Percentiles rank a stretch among this genome's conserved stretches.
phyloP scores from a whole-genome alignment of 2,888 invertebrate species.

The Drosophila meridiana region DNA sequence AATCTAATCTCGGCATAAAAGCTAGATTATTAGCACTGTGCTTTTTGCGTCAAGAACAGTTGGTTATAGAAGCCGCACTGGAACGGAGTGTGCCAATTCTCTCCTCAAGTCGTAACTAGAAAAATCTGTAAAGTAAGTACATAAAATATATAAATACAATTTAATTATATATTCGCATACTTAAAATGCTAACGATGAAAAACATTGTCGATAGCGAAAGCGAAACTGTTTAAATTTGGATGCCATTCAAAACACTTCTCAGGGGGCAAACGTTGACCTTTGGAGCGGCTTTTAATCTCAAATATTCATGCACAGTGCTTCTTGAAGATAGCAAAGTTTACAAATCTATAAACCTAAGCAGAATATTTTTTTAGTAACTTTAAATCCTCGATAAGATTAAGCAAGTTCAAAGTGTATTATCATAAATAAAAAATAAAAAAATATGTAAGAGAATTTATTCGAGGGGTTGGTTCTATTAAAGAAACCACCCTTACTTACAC shows the following conservation, averaged over 20 bases:
- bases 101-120: constrained; percentile 24
- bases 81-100: constrained; percentile 36
- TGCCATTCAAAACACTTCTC: constrained; percentile 12
- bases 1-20: constrained; percentile 60
- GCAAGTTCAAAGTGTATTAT: constrained; percentile 63
- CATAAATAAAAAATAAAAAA: not conserved
- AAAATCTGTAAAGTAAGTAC: constrained; percentile 43
- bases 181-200: constrained; percentile 1
- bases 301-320: constrained; percentile 26
- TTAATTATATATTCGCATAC: constrained; percentile 1
- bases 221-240: not conserved
- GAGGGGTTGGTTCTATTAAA: constrained; percentile 19
- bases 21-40: constrained; percentile 19
- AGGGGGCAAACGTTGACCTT: constrained; percentile 53
- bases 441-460: not conserved
- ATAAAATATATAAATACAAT: not conserved
- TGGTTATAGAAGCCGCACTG: constrained; percentile 52
- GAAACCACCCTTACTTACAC: constrained; percentile 24
- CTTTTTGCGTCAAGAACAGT: constrained; percentile 33
- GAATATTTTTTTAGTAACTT: constrained; percentile 22
- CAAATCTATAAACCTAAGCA: constrained; percentile 19
- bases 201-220: not conserved
- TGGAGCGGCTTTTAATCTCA: constrained; percentile 57
- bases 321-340: constrained; percentile 46
- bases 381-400: constrained; percentile 57